Evolutionary conservation across 2,797 vertebrate species (phyloP), one percentile per base, ranked within the genome.

Genomic region (Rhyacichthys aspro): DNA sequence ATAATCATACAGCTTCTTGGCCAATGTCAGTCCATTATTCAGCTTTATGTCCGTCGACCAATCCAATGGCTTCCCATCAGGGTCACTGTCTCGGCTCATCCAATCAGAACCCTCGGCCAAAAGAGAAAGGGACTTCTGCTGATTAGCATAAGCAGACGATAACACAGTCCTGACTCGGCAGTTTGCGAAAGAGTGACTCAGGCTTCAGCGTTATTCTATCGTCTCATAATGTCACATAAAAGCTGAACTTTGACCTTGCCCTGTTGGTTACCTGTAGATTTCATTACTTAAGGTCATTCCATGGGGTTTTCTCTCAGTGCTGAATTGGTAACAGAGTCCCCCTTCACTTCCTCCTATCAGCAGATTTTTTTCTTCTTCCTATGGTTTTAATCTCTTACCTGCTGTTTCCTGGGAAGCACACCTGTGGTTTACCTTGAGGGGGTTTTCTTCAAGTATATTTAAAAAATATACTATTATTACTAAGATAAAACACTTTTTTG

Each of bases 61-160:
- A 86, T 88, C 79, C 86, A 79, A 85, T 12, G 33, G 82, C 76
- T 65, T 81, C 70, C 57, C 74, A 67, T 78, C 75, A 74, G 82
- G 87, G 79, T 89, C 84, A 67, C 76, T 63, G 81, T 74, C 84
- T 78, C 67, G 0, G 73, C 79, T 76, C 86, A 87, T 88, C 84
- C 87, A 87, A 85, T 89, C 83, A 87, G 75, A 83, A 73, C 14
- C n/a, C 46, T 59, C 58, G 85, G 86, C 86, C 86, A 90, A 82
- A 43, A 5, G 66, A 68, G 76, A 50, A 76, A 77, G 71, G 74
- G 81, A 76, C 69, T 70, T 81, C 75, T 73, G 53, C 66, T 67
- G 66, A 87, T 87, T 86, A 83, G 63, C 86, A 88, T 85, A 86
- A 79, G 63, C 46, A 69, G 44, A 66, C 70, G 81, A 81, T 47